Evolutionary conservation across 2,888 invertebrate species (phyloP), one percentile per base, ranked within the genome.

Genomic region (Hecatera dysodea): DNA sequence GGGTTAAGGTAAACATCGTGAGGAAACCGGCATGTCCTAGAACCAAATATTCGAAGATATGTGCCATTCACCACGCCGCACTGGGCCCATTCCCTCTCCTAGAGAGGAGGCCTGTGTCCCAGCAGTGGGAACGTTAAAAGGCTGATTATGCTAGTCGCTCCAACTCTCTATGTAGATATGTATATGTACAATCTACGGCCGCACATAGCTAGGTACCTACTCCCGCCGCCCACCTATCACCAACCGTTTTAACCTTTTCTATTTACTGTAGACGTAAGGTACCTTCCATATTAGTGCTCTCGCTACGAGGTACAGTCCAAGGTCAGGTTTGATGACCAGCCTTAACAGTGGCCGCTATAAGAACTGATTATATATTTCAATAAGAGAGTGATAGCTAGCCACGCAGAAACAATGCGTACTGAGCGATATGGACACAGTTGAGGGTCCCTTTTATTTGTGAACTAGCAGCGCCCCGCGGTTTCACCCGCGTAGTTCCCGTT

Each of bases 241-340:
- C 67, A 61, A 76, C 75, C 82, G 75, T 56, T 71, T 84, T 84
- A 76, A 79, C 86, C 74, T 79, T 81, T 81, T 76, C 76, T 84
- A 86, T 81, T 76, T 81, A 81, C 60, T 81, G 70, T 67, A 68
- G 48, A 73, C 73, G 33, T 70, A 70, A 63, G 67, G 61, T 71
- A 70, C 64, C 50, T 60, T 69, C 68, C 70, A 36, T 78, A 66
- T 71, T 55, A 55, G 48, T 44, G 52, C 36, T 52, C 57, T 42
- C 44, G 56, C 56, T 64, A 53, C 63, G 53, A 55, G 42, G 64
- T 64, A 69, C 24, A n/a, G 53, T 56, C 44, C 62, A 59, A 67
- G 68, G 67, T 56, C 55, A 67, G 52, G 27, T 70, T 76, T 79
- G 71, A 82, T 65, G 64, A 55, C 33, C 69, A 64, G 70, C 55